Percentiles rank a stretch among this genome's conserved stretches.
Conservation (phyloP, 2,888 invertebrate species). For the Caenorhabditis imperialis region DNA sequence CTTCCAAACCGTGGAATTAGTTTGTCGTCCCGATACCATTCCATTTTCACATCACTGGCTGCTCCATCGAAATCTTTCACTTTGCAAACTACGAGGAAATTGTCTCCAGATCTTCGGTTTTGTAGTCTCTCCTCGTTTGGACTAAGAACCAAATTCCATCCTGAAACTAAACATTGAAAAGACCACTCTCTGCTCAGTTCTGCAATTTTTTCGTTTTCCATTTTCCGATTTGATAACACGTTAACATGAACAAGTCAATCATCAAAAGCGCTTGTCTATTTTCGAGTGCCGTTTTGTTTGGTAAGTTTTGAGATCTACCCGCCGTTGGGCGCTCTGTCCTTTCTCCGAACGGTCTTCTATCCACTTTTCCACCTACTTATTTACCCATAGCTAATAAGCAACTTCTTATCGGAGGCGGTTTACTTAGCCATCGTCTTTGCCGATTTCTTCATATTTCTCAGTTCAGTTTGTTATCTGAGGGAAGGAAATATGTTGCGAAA, state of each 20-base stretch:
- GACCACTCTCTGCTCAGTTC: neutral
- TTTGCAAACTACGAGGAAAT: conserved; percentile 64
- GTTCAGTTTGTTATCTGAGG: neutral
- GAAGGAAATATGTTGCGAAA: neutral
- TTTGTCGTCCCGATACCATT: conserved; percentile 60
- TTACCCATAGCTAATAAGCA: conserved; percentile 56
- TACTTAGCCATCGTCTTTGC: conserved; percentile 37
- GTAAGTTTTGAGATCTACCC: conserved; percentile 39
- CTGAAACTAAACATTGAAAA: conserved; percentile 45
- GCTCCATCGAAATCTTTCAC: conserved; percentile 64
- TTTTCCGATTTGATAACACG: no score
- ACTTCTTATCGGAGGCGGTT: conserved; percentile 55
- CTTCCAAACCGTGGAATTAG: conserved; percentile 60
- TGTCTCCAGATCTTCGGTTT: conserved; percentile 62
- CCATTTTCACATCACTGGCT: conserved; percentile 64
- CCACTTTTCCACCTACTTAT: conserved; percentile 49
- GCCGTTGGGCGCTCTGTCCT: conserved; percentile 32
- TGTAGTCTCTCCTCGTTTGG: conserved; percentile 60
- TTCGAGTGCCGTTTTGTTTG: conserved; percentile 44
- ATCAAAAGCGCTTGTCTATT: conserved; percentile 36
- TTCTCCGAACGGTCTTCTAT: conserved; percentile 33
- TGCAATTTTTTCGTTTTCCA: conserved; percentile 1
- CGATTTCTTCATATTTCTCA: neutral
- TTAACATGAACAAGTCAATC: conserved; percentile 29
- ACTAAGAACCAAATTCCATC: conserved; percentile 57